phyloP scores from a whole-genome alignment of 2,888 invertebrate species.

The Hydroisotoma schaefferi region DNA sequence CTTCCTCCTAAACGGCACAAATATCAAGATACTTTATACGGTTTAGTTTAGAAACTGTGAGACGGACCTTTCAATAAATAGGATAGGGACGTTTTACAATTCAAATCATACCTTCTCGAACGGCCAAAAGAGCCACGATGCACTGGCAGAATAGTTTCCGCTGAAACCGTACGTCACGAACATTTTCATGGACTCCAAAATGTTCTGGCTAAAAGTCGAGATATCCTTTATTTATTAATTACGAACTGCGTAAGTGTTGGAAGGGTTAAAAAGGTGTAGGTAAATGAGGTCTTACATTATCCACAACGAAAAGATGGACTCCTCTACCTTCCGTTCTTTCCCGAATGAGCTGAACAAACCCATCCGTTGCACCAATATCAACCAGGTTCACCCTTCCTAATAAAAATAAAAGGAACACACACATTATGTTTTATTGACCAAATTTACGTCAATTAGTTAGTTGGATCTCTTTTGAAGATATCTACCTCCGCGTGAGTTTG shows the following conservation, averaged over 20 bases:
- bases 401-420: neutral
- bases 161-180: conserved; percentile 7
- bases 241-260: neutral
- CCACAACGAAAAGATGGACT: conserved; percentile 10
- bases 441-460: neutral
- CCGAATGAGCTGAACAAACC: conserved; percentile 1
- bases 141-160: neutral
- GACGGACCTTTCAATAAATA: neutral
- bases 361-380: neutral
- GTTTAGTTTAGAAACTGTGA: neutral
- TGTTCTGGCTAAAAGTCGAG: neutral
- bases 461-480: neutral
- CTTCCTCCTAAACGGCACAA: neutral
- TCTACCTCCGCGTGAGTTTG: neutral
- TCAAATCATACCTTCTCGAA: neutral
- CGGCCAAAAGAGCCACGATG: neutral
- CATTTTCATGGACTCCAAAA: conserved; percentile 4
- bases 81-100: neutral
- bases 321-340: conserved; percentile 5
- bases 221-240: neutral
- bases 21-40: neutral
- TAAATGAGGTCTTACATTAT: conserved; percentile 4
- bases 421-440: too few species aligned
- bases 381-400: neutral
- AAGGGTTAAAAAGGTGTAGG: neutral